These are phyloP conservation scores for Colaptes auratus DNA, from an alignment of 2,113 vertebrate genomes.

Conservation along the genomic window DNA sequence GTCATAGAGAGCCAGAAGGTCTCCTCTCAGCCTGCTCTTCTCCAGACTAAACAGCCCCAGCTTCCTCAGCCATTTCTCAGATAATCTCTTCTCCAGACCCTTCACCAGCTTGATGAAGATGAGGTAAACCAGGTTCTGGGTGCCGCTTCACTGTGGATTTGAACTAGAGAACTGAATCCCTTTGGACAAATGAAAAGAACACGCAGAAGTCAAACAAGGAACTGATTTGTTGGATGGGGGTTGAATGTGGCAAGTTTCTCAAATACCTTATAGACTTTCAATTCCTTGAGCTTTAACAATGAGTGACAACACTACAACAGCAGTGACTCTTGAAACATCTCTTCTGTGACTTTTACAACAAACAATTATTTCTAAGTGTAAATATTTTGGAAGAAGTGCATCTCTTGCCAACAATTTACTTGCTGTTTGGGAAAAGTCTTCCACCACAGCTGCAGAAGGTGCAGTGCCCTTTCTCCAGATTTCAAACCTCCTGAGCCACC, in stretches of 20 bases:
- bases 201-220: background rate
- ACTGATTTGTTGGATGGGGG: rapidly evolving
- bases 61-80: too few species aligned
- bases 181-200: background rate
- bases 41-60: too few species aligned
- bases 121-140: background rate
- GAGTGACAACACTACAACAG: background rate
- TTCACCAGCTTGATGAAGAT: background rate
- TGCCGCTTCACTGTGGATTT: background rate
- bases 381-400: background rate
- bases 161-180: background rate
- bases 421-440: background rate
- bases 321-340: background rate
- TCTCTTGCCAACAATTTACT: background rate
- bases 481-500: constrained; percentile 5
- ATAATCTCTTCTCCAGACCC: too few species aligned
- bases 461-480: background rate
- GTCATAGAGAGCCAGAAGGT: too few species aligned
- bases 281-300: background rate
- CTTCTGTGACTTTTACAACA: background rate
- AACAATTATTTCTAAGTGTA: background rate
- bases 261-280: background rate
- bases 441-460: constrained; percentile 9
- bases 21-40: too few species aligned
- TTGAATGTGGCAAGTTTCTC: rapidly evolving